A percentile compares a stretch with the other conserved stretches of the same genome.
These are phyloP conservation scores for Octodonta nipae DNA, from an alignment of 2,888 invertebrate genomes.

Conservation along the genomic window DNA sequence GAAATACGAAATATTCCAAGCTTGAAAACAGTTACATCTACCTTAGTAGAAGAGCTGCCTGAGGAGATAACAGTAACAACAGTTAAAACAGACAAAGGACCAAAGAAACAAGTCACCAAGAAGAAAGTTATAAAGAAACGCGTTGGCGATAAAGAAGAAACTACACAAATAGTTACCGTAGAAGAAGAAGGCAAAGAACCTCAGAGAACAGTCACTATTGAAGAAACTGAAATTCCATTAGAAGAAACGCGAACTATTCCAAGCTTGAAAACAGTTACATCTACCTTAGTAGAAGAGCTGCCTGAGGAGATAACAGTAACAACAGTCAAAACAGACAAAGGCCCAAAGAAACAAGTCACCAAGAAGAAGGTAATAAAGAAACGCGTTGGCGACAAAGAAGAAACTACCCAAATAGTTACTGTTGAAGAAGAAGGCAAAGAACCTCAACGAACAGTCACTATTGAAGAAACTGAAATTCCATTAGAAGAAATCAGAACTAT, in stretches of 20 bases:
- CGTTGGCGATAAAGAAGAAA: constrained; percentile 22
- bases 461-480: constrained; percentile 28
- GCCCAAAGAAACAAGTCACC: constrained; percentile 21
- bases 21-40: constrained; percentile 11
- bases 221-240: constrained; percentile 24
- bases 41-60: constrained; percentile 29
- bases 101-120: constrained; percentile 24
- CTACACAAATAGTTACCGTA: constrained; percentile 26
- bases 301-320: constrained; percentile 22
- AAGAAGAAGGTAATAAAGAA: constrained; percentile 31
- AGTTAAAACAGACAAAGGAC: constrained; percentile 25
- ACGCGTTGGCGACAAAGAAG: constrained; percentile 30
- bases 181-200: constrained; percentile 18
- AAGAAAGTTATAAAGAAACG: constrained; percentile 34
- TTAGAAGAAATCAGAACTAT: constrained; percentile 17
- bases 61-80: constrained; percentile 28
- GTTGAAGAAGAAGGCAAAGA: constrained; percentile 21
- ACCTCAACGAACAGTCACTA: constrained; percentile 24
- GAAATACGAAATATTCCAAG: constrained; percentile 17
- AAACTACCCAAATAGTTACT: constrained; percentile 31
- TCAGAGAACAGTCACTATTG: constrained; percentile 15
- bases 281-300: constrained; percentile 15
- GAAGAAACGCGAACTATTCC: constrained; percentile 14
- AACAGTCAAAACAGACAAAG: constrained; percentile 28
- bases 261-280: background rate